Evolutionary conservation across 1,140 invertebrate genomes (phyloP).

Genomic region (Dinoponera quadriceps): DNA sequence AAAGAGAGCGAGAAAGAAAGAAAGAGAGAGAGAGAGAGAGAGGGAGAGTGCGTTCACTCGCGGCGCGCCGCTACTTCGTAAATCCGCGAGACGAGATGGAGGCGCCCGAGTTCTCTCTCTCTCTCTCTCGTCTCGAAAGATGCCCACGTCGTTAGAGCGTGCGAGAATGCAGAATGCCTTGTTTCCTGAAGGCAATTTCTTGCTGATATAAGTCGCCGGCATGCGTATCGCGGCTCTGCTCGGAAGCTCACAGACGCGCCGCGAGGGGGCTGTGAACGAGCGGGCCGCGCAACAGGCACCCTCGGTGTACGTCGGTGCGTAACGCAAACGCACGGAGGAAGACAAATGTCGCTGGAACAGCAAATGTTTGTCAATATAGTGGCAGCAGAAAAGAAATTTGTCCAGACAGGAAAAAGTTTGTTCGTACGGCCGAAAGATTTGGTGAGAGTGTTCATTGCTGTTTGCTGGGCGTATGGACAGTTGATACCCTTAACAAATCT

Average conservation of each 20-base stretch:
- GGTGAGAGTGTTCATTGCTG: too few relatives aligned
- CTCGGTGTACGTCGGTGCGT: too few relatives aligned
- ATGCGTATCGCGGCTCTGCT: constrained; percentile 47
- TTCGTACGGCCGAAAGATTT: too few relatives aligned
- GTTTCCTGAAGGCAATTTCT: constrained; percentile 73
- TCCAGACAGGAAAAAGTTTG: too few relatives aligned
- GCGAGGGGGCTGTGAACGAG: constrained; percentile 13
- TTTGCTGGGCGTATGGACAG: too few relatives aligned
- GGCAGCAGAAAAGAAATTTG: too few relatives aligned
- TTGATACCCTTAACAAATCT: too few relatives aligned
- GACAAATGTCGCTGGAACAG: too few relatives aligned
- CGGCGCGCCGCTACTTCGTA: constrained; percentile 31
- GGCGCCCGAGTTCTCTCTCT: constrained; percentile 45
- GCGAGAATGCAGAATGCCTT: constrained; percentile 69
- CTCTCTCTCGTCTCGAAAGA: constrained; percentile 61
- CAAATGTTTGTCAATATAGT: too few relatives aligned
- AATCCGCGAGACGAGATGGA: constrained; percentile 45
- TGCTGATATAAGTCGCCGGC: constrained; percentile 68
- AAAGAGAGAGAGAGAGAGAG: background rate
- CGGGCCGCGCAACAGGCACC: background rate
- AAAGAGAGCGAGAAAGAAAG: background rate
- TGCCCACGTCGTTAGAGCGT: constrained; percentile 72
- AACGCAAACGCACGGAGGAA: too few relatives aligned
- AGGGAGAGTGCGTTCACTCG: background rate
- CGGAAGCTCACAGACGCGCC: background rate